Evolutionary conservation across 2,888 invertebrate species (phyloP).

Genomic region (Ormyrus nitidulus): DNA sequence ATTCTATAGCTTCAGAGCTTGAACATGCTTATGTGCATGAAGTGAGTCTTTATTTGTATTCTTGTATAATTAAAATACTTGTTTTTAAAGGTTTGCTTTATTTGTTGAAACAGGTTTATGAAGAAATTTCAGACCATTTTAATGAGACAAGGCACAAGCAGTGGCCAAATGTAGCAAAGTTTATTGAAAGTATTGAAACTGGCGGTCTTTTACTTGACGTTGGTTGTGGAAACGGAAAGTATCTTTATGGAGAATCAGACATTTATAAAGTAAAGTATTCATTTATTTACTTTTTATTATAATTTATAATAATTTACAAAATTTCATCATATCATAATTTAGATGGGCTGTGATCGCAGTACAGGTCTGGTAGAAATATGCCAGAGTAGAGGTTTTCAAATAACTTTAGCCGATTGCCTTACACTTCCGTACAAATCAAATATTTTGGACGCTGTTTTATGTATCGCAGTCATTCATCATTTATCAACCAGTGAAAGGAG

Average conservation of each 20-base stretch:
- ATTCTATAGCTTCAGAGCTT: slow-evolving; percentile 79
- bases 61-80: background rate
- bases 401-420: slow-evolving; percentile 87
- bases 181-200: slow-evolving; percentile 81
- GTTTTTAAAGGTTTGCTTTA: background rate
- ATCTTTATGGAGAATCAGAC: slow-evolving; percentile 77
- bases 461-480: slow-evolving; percentile 98
- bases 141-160: slow-evolving; percentile 94
- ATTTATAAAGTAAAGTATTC: slow-evolving; percentile 56
- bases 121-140: slow-evolving; percentile 95
- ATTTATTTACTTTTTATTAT: slow-evolving; percentile 40
- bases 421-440: slow-evolving; percentile 82
- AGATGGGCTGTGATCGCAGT: slow-evolving; percentile 91
- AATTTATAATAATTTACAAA: slow-evolving; percentile 50
- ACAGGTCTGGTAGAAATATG: slow-evolving; percentile 83
- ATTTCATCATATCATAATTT: slow-evolving; percentile 61
- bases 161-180: slow-evolving; percentile 93
- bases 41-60: slow-evolving; percentile 69
- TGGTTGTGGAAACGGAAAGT: slow-evolving; percentile 99
- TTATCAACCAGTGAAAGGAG: slow-evolving; percentile 89
- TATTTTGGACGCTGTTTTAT: slow-evolving; percentile 88
- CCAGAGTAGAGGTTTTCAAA: slow-evolving; percentile 79
- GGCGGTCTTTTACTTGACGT: slow-evolving; percentile 91
- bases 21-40: slow-evolving; percentile 88
- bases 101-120: slow-evolving; percentile 84